Percentiles rank a stretch among this genome's conserved stretches.
Conservation (phyloP, 2,113 vertebrate species). For the Delphinus delphis region DNA sequence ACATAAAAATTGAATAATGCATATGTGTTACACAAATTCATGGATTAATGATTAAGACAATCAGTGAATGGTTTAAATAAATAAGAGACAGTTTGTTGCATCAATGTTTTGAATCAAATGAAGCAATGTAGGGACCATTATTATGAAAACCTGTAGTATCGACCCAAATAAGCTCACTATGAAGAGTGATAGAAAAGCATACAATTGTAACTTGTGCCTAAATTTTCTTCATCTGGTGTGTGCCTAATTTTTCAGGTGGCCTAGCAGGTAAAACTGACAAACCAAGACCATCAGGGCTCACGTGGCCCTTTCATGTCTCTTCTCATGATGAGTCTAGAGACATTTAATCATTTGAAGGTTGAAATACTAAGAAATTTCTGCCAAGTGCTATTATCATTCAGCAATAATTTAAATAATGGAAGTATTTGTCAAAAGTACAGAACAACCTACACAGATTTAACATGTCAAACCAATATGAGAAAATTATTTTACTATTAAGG, state of each 20-base stretch:
- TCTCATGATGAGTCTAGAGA: not conserved
- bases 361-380: constrained; percentile 39
- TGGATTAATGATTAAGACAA: not conserved
- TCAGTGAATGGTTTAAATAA: not conserved
- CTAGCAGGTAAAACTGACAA: not conserved
- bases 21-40: not conserved
- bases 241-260: not conserved
- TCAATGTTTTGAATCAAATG: not conserved
- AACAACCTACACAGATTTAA: constrained; percentile 28
- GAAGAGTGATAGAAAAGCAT: not conserved
- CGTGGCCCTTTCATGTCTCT: not conserved
- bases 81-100: not conserved
- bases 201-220: not conserved
- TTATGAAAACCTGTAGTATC: not conserved
- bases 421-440: constrained; percentile 49
- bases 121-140: not conserved
- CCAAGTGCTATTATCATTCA: constrained; percentile 1
- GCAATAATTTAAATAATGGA: constrained; percentile 52
- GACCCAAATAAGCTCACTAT: not conserved
- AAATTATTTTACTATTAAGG: constrained; percentile 38
- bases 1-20: not conserved
- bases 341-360: not conserved
- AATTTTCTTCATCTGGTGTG: not conserved
- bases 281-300: not conserved
- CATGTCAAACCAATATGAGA: constrained; percentile 22